A percentile compares a stretch with the other conserved stretches of the same genome.
These are phyloP conservation scores for Lepus oiostolus DNA, from an alignment of 2,797 vertebrate genomes.

Conservation along the genomic window DNA sequence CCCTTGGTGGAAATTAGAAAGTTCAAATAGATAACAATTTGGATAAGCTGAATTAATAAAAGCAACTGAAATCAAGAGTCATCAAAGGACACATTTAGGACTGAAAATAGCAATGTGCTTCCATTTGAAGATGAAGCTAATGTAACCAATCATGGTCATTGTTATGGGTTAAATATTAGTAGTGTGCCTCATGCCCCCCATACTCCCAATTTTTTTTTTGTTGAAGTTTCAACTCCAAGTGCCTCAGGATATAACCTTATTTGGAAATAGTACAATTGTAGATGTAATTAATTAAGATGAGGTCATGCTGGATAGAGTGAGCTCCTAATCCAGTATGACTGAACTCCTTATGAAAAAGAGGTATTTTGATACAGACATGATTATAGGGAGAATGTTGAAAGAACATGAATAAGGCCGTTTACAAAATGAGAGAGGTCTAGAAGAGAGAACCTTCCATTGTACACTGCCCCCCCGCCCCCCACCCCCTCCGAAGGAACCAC, in stretches of 20 bases:
- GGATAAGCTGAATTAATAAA: constrained; percentile 1
- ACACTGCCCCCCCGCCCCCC: no score
- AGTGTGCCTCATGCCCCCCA: no score
- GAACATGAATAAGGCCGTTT: background rate
- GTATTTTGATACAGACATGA: background rate
- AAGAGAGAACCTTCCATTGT: background rate
- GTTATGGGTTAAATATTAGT: background rate
- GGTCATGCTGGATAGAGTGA: background rate
- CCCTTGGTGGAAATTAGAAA: background rate
- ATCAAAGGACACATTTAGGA: background rate
- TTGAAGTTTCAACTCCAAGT: background rate
- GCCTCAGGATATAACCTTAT: background rate
- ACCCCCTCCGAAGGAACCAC: background rate
- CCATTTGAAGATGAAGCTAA: background rate
- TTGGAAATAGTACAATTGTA: background rate
- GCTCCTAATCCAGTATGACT: background rate
- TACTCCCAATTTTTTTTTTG: background rate
- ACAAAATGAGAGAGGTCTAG: background rate
- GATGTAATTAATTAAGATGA: background rate
- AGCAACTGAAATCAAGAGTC: background rate
- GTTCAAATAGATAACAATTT: background rate
- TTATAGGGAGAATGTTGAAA: background rate
- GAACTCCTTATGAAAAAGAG: background rate
- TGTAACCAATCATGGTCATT: background rate
- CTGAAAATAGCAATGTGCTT: background rate